Conservation (phyloP, 1,140 invertebrate species). For the Philopotamus ludificatus region DNA sequence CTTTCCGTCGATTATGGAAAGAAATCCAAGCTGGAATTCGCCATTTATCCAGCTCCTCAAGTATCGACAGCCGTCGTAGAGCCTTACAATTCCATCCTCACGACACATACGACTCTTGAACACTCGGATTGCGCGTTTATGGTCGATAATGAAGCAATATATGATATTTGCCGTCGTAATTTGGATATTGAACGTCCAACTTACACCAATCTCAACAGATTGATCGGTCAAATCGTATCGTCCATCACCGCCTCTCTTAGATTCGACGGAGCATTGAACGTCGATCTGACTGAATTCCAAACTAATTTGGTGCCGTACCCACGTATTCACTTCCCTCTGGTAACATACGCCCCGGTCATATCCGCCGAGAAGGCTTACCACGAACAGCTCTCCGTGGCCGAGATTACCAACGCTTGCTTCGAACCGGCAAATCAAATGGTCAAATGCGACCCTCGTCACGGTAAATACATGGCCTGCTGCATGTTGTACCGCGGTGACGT, state of each 20-base stretch:
- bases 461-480: constrained; percentile 89
- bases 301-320: constrained; percentile 86
- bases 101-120: constrained; percentile 78
- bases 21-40: constrained; percentile 86
- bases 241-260: constrained; percentile 85
- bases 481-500: constrained; percentile 78
- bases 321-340: constrained; percentile 80
- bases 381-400: constrained; percentile 77
- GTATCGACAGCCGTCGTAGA: constrained; percentile 88
- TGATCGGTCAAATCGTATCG: constrained; percentile 84
- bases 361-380: constrained; percentile 86
- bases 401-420: constrained; percentile 89
- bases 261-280: constrained; percentile 87
- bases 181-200: constrained; percentile 84
- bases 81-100: constrained; percentile 85
- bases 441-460: constrained; percentile 86
- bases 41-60: constrained; percentile 87
- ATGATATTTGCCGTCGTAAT: constrained; percentile 87
- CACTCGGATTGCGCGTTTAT: constrained; percentile 87
- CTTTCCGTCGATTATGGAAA: constrained; percentile 88
- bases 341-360: constrained; percentile 83
- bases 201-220: constrained; percentile 75
- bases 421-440: constrained; percentile 90
- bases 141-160: constrained; percentile 87
- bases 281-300: constrained; percentile 88